phyloP scores from a whole-genome alignment of 2,113 vertebrate species.

The Mixornis gularis region DNA sequence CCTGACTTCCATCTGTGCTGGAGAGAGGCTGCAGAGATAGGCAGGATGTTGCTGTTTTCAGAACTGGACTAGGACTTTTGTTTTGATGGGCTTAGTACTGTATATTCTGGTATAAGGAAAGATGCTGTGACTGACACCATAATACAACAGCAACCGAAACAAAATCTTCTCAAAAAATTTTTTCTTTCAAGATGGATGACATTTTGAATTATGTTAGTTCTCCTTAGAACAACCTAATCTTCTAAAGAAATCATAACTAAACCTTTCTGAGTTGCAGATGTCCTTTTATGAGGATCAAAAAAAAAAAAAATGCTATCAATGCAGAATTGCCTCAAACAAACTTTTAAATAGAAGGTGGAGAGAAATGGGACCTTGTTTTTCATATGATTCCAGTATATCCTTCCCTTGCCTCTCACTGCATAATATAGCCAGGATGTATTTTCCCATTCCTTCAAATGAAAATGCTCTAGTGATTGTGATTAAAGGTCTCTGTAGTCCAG shows the following conservation, averaged over 20 bases:
- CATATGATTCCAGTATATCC: not conserved
- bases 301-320: not conserved
- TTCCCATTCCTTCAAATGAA: not conserved
- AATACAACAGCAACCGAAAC: not conserved
- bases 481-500: not conserved
- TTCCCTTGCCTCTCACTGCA: not conserved
- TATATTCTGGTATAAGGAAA: not conserved
- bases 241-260: not conserved
- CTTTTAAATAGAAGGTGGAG: not conserved
- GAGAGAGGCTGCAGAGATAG: not conserved
- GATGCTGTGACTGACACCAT: not conserved
- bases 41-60: not conserved
- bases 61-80: not conserved
- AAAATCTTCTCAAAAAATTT: not conserved
- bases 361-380: not conserved
- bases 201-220: not conserved
- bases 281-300: not conserved
- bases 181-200: not conserved
- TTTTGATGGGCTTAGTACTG: not conserved
- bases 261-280: not conserved
- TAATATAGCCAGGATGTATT: not conserved
- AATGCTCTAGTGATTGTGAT: not conserved
- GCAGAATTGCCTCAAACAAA: not conserved
- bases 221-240: not conserved
- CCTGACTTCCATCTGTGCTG: not conserved